Evolutionary conservation across 2,797 vertebrate genomes (phyloP).

Genomic region (Amniataba percoides): DNA sequence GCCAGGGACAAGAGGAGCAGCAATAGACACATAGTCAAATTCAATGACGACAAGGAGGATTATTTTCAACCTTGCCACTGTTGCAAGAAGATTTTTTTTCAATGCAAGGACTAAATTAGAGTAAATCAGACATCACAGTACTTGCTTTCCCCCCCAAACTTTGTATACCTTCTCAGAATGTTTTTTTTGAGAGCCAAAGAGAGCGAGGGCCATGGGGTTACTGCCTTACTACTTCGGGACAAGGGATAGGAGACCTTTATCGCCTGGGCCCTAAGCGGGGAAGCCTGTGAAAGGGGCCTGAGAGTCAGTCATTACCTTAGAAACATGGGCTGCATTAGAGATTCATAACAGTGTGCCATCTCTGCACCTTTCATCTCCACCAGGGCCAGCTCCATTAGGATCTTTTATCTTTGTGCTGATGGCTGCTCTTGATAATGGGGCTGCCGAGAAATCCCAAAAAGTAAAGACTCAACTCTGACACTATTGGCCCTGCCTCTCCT

Average conservation of each 20-base stretch:
- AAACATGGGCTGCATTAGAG: conserved; percentile 84
- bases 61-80: conserved; percentile 42
- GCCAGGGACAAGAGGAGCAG: conserved; percentile 31
- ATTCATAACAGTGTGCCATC: conserved; percentile 83
- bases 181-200: conserved; percentile 57
- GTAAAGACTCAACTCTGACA: conserved; percentile 83
- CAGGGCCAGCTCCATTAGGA: conserved; percentile 85
- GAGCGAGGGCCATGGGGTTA: conserved; percentile 62
- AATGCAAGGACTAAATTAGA: conserved; percentile 42
- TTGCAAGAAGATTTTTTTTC: conserved; percentile 63
- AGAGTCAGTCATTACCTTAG: conserved; percentile 82
- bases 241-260: conserved; percentile 77
- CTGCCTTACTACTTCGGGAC: conserved; percentile 73
- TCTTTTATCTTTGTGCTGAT: conserved; percentile 87
- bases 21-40: conserved; percentile 47
- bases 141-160: conserved; percentile 38
- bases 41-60: conserved; percentile 46
- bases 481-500: conserved; percentile 67
- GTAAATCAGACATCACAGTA: conserved; percentile 34
- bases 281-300: conserved; percentile 72
- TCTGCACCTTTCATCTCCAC: conserved; percentile 85
- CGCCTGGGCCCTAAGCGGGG: conserved; percentile 68
- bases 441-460: conserved; percentile 86
- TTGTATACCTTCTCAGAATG: conserved; percentile 45
- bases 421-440: conserved; percentile 85